Conservation (phyloP, 2,888 invertebrate species). For the Ethmia dodecea region DNA sequence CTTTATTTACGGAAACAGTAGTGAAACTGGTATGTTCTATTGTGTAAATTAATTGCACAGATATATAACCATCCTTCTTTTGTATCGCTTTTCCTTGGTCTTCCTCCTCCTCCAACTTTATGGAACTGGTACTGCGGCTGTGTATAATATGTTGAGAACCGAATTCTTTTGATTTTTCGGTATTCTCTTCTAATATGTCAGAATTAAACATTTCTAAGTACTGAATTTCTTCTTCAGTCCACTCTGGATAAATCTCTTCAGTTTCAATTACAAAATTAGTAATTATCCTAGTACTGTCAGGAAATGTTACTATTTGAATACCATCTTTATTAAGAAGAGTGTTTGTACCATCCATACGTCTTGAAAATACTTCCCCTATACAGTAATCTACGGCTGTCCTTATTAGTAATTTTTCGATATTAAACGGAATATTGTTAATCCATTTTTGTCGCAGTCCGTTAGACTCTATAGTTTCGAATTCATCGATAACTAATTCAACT, state of each 20-base stretch:
- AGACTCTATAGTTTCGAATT: slow-evolving; percentile 52
- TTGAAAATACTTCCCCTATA: slow-evolving; percentile 58
- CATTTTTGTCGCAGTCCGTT: slow-evolving; percentile 50
- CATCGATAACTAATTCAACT: slow-evolving; percentile 47
- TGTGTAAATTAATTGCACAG: slow-evolving; percentile 45
- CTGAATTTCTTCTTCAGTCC: slow-evolving; percentile 53
- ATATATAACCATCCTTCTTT: slow-evolving; percentile 52
- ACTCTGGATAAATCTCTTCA: slow-evolving; percentile 58
- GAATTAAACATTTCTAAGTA: slow-evolving; percentile 37
- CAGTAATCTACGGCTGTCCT: slow-evolving; percentile 63
- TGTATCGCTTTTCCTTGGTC: slow-evolving; percentile 17
- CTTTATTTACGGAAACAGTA: slow-evolving; percentile 63
- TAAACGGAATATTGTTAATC: slow-evolving; percentile 30
- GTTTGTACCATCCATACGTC: slow-evolving; percentile 60
- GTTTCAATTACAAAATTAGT: slow-evolving; percentile 45
- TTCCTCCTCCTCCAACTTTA: slow-evolving; percentile 32
- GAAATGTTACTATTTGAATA: slow-evolving; percentile 51
- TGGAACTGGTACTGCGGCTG: slow-evolving; percentile 28
- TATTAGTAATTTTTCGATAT: slow-evolving; percentile 49
- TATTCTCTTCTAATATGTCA: slow-evolving; percentile 29
- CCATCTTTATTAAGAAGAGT: slow-evolving; percentile 60
- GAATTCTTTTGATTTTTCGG: slow-evolving; percentile 32
- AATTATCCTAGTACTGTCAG: slow-evolving; percentile 58
- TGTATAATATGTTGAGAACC: slow-evolving; percentile 35
- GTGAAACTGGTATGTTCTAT: slow-evolving; percentile 74